Evolutionary conservation across 2,797 vertebrate species (phyloP).

Genomic region (Sebastes trivittatus): DNA sequence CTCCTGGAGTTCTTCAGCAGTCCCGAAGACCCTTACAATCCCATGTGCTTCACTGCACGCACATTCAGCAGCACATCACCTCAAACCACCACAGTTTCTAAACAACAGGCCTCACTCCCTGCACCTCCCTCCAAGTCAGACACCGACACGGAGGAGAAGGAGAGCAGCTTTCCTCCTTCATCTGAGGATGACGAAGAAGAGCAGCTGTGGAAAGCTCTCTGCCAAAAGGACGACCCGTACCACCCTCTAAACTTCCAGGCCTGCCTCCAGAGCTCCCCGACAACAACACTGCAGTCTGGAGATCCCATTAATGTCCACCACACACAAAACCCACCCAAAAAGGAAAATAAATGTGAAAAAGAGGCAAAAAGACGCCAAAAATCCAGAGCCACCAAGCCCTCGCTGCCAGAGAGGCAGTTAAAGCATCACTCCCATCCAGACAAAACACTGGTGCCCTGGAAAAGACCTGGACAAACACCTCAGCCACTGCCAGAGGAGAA

Average conservation of each 20-base stretch:
- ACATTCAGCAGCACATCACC: conserved; percentile 42
- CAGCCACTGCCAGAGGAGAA: not conserved
- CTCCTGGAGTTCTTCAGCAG: conserved; percentile 81
- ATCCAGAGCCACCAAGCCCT: conserved; percentile 28
- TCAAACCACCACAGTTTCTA: not conserved
- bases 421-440: conserved; percentile 60
- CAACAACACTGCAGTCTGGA: not conserved
- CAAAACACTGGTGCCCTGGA: conserved; percentile 71
- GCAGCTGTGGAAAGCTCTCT: conserved; percentile 77
- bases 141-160: conserved; percentile 50
- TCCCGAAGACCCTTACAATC: conserved; percentile 82
- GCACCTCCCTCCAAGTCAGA: conserved; percentile 18
- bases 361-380: not conserved
- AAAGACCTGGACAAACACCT: conserved; percentile 16
- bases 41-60: conserved; percentile 82
- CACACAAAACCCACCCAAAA: not conserved
- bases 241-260: conserved; percentile 84
- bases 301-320: not conserved
- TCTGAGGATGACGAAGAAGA: conserved; percentile 80
- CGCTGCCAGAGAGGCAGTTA: conserved; percentile 40
- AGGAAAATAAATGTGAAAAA: not conserved
- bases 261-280: conserved; percentile 58
- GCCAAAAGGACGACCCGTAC: conserved; percentile 75
- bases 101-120: conserved; percentile 17
- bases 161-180: conserved; percentile 33